phyloP scores from a whole-genome alignment of 1,140 invertebrate genomes.

The Teleogryllus occipitalis region DNA sequence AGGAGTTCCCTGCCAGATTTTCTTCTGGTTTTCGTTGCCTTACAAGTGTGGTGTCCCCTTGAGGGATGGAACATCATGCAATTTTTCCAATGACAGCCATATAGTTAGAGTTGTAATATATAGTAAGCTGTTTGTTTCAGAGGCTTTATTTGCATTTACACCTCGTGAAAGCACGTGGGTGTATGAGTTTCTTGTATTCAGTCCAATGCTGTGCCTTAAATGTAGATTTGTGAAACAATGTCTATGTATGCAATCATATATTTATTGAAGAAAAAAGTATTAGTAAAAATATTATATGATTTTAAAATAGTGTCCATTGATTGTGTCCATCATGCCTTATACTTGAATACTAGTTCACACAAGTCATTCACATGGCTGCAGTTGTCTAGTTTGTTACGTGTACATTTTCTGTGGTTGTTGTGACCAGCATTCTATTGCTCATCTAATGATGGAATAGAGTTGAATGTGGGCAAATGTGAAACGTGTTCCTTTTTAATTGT shows the following conservation, averaged over 20 bases:
- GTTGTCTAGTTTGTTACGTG: too few relatives aligned
- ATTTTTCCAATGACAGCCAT: neutral
- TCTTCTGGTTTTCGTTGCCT: neutral
- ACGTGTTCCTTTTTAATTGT: too few relatives aligned
- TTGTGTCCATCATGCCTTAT: neutral
- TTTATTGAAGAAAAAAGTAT: conserved; percentile 1
- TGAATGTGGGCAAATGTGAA: too few relatives aligned
- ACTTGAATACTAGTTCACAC: too few relatives aligned
- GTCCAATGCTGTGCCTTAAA: neutral
- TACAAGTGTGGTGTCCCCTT: neutral
- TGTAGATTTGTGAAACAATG: neutral
- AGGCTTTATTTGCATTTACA: neutral
- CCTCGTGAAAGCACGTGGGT: neutral
- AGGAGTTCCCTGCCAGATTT: neutral
- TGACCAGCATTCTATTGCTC: too few relatives aligned
- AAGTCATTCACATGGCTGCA: too few relatives aligned
- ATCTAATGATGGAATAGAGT: too few relatives aligned
- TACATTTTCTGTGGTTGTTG: too few relatives aligned
- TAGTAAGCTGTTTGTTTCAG: neutral
- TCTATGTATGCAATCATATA: neutral
- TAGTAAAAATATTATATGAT: neutral
- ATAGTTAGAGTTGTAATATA: neutral
- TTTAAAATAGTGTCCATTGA: neutral
- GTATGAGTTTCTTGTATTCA: neutral
- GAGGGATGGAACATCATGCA: neutral